A percentile compares a stretch with the other conserved stretches of the same genome.
Conservation (phyloP, 2,113 vertebrate genomes). For the Eretmochelys imbricata region DNA sequence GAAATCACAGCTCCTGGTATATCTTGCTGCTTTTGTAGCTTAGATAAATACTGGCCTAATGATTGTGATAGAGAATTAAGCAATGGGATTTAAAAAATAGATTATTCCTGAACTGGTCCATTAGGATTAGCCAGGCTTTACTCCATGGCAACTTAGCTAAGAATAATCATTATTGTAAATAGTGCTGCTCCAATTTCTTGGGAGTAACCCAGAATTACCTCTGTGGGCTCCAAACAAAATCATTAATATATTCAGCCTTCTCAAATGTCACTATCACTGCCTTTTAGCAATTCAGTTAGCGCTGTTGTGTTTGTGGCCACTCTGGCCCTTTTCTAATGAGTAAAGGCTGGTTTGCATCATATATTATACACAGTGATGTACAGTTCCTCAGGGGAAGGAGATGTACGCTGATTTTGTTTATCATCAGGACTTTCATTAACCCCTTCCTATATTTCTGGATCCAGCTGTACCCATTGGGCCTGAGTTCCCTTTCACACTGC, state of each 20-base stretch:
- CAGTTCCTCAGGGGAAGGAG: neutral
- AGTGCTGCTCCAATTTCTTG: slow-evolving; percentile 57
- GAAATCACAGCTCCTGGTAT: neutral
- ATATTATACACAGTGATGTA: neutral
- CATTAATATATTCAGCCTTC: slow-evolving; percentile 13
- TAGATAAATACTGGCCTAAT: slow-evolving; percentile 19
- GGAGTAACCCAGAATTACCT: slow-evolving; percentile 22
- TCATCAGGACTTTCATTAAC: neutral
- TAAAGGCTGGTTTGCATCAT: neutral
- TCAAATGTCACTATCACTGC: slow-evolving; percentile 8
- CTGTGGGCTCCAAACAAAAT: slow-evolving; percentile 4
- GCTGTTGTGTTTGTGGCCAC: neutral
- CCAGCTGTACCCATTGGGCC: neutral
- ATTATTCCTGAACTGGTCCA: slow-evolving; percentile 59
- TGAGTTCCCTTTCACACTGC: neutral
- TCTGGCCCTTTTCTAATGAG: neutral
- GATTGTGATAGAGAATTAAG: slow-evolving; percentile 51
- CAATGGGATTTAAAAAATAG: slow-evolving; percentile 69
- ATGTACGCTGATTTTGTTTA: neutral
- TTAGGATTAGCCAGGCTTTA: slow-evolving; percentile 74
- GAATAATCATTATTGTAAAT: slow-evolving; percentile 69
- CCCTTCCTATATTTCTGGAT: neutral
- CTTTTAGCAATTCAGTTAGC: neutral
- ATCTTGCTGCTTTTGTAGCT: neutral
- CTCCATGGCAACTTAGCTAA: slow-evolving; percentile 75